These are phyloP conservation scores for Tokudaia muenninki DNA, from an alignment of 2,797 vertebrate genomes.

Conservation along the genomic window DNA sequence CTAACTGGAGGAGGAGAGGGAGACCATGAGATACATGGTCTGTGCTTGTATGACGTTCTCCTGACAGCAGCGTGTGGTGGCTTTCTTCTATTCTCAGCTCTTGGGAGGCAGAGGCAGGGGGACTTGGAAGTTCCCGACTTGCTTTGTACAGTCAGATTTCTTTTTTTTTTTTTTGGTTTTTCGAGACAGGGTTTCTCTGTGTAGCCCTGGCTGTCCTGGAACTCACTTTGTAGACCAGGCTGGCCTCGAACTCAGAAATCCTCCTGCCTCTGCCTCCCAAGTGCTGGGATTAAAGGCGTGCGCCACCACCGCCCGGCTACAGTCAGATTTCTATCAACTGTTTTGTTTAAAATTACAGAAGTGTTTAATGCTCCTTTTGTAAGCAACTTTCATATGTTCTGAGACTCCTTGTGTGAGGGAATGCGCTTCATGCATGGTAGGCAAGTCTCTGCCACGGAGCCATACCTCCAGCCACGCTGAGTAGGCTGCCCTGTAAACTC, in stretches of 20 bases:
- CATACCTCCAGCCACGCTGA: neutral
- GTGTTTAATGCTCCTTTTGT: slow-evolving; percentile 16
- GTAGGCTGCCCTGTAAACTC: neutral
- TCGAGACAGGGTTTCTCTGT: too few relatives aligned
- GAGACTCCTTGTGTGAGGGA: neutral
- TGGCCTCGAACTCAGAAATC: too few relatives aligned
- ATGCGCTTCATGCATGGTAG: neutral
- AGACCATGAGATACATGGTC: neutral
- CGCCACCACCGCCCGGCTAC: too few relatives aligned
- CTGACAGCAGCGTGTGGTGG: neutral
- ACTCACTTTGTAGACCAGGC: too few relatives aligned
- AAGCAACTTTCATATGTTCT: neutral
- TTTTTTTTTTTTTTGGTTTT: too few relatives aligned
- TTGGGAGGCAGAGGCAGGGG: neutral
- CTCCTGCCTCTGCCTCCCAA: too few relatives aligned
- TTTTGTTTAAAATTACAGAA: slow-evolving; percentile 32
- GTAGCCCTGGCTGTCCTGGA: too few relatives aligned
- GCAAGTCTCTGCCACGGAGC: neutral
- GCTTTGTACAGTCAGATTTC: neutral
- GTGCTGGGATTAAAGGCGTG: too few relatives aligned
- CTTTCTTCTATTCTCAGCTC: neutral
- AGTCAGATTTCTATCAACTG: neutral
- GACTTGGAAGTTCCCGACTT: neutral
- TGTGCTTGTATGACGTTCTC: neutral
- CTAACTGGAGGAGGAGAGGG: neutral